A percentile compares a stretch with the other conserved stretches of the same genome.
phyloP scores from a whole-genome alignment of 2,113 vertebrate species.

The Meriones unguiculatus region DNA sequence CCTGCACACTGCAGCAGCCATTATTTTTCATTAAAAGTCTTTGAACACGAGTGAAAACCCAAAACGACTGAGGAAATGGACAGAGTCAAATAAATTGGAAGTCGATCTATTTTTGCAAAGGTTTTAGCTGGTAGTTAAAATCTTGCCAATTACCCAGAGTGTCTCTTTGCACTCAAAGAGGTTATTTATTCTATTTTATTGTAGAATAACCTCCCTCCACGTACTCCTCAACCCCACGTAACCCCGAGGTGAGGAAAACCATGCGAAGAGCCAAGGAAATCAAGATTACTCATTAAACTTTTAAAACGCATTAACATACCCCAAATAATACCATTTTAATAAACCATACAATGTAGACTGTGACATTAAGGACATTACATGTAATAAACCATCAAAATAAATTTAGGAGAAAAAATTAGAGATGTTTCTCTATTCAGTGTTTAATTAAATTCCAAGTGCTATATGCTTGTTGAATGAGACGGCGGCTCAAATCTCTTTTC shows the following conservation, averaged over 20 bases:
- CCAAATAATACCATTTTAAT: slow-evolving; percentile 83
- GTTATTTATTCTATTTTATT: slow-evolving; percentile 73
- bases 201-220: slow-evolving; percentile 52
- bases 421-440: slow-evolving; percentile 77
- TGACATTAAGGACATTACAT: slow-evolving; percentile 73
- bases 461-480: slow-evolving; percentile 76
- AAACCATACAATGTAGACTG: slow-evolving; percentile 81
- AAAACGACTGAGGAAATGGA: slow-evolving; percentile 64
- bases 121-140: slow-evolving; percentile 55
- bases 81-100: slow-evolving; percentile 48
- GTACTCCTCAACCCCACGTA: not conserved
- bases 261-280: slow-evolving; percentile 78
- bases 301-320: slow-evolving; percentile 71
- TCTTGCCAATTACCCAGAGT: slow-evolving; percentile 63
- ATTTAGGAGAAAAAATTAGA: slow-evolving; percentile 77
- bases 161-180: slow-evolving; percentile 58
- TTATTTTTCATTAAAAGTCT: slow-evolving; percentile 66
- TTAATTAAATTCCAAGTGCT: slow-evolving; percentile 82
- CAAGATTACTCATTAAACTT: slow-evolving; percentile 79
- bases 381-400: slow-evolving; percentile 80
- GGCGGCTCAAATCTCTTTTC: slow-evolving; percentile 70
- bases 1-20: slow-evolving; percentile 26
- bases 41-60: slow-evolving; percentile 46
- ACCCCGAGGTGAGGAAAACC: slow-evolving; percentile 50
- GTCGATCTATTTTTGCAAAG: slow-evolving; percentile 52